A percentile compares a stretch with the other conserved stretches of the same genome.
Evolutionary conservation across 37 sponge, comb jelly and placozoan genomes (phyloP).

Genomic region (Mnemiopsis leidyi): DNA sequence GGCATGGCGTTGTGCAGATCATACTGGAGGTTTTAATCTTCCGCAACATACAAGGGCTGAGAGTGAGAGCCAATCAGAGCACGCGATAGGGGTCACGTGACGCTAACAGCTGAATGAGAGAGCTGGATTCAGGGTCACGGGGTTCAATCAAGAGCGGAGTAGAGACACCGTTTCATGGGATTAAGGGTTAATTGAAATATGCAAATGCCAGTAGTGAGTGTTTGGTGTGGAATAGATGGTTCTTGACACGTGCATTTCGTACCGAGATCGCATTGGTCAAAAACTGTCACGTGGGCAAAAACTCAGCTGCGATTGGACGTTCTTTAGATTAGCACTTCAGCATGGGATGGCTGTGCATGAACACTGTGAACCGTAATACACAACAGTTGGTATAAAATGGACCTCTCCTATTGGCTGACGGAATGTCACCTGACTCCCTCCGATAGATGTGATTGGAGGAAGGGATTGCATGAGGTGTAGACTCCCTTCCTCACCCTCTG

Average conservation of each 20-base stretch:
- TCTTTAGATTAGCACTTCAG: slow-evolving; percentile 1
- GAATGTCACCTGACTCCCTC: not conserved
- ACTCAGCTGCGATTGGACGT: not conserved
- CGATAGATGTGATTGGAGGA: not conserved
- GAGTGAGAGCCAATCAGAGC: slow-evolving; percentile 11
- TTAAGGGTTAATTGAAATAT: slow-evolving; percentile 22
- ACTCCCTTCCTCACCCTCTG: not conserved
- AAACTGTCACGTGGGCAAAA: not conserved
- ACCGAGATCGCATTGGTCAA: not conserved
- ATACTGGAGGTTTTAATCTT: not conserved
- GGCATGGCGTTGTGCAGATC: not conserved
- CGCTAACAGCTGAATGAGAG: not conserved
- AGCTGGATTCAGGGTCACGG: not conserved
- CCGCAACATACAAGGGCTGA: slow-evolving; percentile 8
- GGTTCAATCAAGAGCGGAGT: not conserved
- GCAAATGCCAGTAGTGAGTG: not conserved
- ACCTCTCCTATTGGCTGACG: not conserved
- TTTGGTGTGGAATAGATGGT: not conserved
- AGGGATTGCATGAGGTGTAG: slow-evolving; percentile 24
- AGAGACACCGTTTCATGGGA: slow-evolving; percentile 36
- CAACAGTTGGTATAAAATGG: not conserved
- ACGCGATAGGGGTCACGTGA: not conserved
- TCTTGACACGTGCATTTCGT: not conserved
- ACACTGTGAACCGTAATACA: not conserved
- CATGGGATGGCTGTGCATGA: not conserved